Percentiles rank a stretch among this genome's conserved stretches.
Conservation (phyloP, 2,888 invertebrate genomes). For the Zonitis immaculata region DNA sequence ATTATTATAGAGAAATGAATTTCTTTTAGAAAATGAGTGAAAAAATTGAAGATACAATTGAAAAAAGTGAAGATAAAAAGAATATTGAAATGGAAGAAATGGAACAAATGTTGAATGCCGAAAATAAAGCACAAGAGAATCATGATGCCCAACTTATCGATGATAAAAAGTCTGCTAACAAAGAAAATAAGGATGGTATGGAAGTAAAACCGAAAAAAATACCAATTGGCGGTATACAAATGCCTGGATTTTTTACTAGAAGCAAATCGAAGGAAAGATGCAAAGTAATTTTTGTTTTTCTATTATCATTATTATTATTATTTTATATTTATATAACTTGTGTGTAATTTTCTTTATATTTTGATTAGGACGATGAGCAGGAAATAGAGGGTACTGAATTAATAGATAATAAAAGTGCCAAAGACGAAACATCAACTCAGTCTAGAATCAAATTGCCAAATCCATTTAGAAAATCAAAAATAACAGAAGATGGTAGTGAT, state of each 20-base stretch:
- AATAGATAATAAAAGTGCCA: slow-evolving; percentile 37
- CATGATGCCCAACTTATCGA: slow-evolving; percentile 45
- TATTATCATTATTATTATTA: too few relatives aligned
- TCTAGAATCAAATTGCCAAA: slow-evolving; percentile 52
- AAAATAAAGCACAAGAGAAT: slow-evolving; percentile 55
- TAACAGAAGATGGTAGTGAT: slow-evolving; percentile 23
- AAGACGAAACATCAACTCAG: slow-evolving; percentile 39
- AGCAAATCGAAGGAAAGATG: slow-evolving; percentile 69
- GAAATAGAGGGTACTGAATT: slow-evolving; percentile 46
- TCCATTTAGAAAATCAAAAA: slow-evolving; percentile 54
- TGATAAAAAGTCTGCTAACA: slow-evolving; percentile 54
- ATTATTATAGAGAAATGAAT: slow-evolving; percentile 7
- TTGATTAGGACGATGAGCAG: slow-evolving; percentile 48
- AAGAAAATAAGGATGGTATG: slow-evolving; percentile 61
- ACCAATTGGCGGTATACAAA: slow-evolving; percentile 82
- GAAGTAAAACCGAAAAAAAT: slow-evolving; percentile 78
- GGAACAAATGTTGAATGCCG: slow-evolving; percentile 58
- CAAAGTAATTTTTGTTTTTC: slow-evolving; percentile 62
- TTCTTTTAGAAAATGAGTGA: slow-evolving; percentile 39
- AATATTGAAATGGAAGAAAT: slow-evolving; percentile 63
- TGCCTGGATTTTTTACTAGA: slow-evolving; percentile 79
- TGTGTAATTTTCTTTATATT: slow-evolving; percentile 3
- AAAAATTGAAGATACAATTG: slow-evolving; percentile 35
- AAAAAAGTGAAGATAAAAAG: slow-evolving; percentile 60
- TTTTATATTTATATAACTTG: too few relatives aligned